phyloP scores from a whole-genome alignment of 2,888 invertebrate species.

The Diabrotica balteata region DNA sequence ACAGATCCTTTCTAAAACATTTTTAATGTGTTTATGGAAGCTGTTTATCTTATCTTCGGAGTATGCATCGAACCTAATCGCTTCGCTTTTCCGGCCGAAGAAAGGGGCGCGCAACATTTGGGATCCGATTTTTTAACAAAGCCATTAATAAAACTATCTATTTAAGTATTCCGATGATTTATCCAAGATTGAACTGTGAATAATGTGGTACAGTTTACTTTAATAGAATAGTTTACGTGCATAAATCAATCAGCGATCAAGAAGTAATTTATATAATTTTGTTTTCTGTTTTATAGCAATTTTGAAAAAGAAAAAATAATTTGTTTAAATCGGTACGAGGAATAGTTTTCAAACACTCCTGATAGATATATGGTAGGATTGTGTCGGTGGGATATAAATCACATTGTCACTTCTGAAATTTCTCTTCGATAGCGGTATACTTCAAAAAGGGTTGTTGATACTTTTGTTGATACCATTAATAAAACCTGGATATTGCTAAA shows the following conservation, averaged over 20 bases:
- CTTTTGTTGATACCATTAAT: not conserved
- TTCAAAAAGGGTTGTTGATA: slow-evolving; percentile 2
- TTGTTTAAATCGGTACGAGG: slow-evolving; percentile 38
- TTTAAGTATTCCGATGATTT: slow-evolving; percentile 42
- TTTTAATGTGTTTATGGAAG: too few relatives aligned
- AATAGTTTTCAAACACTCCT: slow-evolving; percentile 39
- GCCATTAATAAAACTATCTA: slow-evolving; percentile 30
- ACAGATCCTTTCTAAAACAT: too few relatives aligned
- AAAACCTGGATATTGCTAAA: too few relatives aligned
- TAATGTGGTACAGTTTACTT: slow-evolving; percentile 42
- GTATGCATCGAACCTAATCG: too few relatives aligned
- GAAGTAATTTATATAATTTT: slow-evolving; percentile 44
- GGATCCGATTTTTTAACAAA: slow-evolving; percentile 24
- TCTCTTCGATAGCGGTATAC: not conserved
- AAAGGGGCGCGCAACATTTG: slow-evolving; percentile 11
- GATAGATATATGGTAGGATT: slow-evolving; percentile 40
- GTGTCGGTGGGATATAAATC: slow-evolving; percentile 31
- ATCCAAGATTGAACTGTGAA: slow-evolving; percentile 40
- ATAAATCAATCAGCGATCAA: slow-evolving; percentile 48
- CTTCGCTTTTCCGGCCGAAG: too few relatives aligned
- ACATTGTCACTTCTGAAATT: slow-evolving; percentile 15
- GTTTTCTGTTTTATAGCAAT: slow-evolving; percentile 45
- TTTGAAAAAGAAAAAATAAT: slow-evolving; percentile 38
- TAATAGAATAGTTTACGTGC: slow-evolving; percentile 46
- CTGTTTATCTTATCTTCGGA: too few relatives aligned